Base-by-base conservation (phyloP, 2,797 vertebrate species). In the Acipenser transmontanus region DNA sequence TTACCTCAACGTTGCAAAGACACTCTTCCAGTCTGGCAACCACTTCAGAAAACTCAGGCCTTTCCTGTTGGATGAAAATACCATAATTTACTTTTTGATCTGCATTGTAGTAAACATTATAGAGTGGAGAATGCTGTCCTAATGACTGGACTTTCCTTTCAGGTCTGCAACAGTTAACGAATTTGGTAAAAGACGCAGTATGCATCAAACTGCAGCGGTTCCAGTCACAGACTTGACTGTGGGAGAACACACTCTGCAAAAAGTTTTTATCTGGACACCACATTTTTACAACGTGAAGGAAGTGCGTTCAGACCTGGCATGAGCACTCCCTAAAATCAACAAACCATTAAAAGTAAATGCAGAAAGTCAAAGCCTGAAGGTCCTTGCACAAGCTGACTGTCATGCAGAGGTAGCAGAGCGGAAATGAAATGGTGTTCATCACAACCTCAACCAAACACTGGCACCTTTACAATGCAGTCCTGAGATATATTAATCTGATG, bases 21-120 rank as follows among this genome's bases (percentile, higher is more conserved):
- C 95, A 98, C 71, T 98, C 95, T 75, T 98, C 95, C 62, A 97
- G 77, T 69, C 92, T 97, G 20, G 84, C 77, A 50, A 97, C 93
- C 1, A 99, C 93, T 81, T 98, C 95, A 47, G 94, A 96, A 78
- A 98, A 98, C 73, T 96, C 93, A 0, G 95, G 97, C 66, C 97
- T 90, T 73, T 95, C 95, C 97, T 99, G 81, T 12, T 76, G 80
- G 71, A 66, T 63, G 47, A 75, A 64, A 0, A 73, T 72, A 50
- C 34, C 34, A 34, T 4, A 34, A 34, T 34, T 34, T 34, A 34
- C 34, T 34, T 34, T 34, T 34, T 34, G 2, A 34, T 34, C 34
- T 34, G 34, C 34, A 34, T 34, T 34, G 34, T 34, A 34, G 34
- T 34, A 34, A 34, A 34, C 34, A 34, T 4, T 34, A 34, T 34